Percentiles rank a stretch among this genome's conserved stretches.
Conservation (phyloP, 2,113 vertebrate species). For the Oncorhynchus masou region DNA sequence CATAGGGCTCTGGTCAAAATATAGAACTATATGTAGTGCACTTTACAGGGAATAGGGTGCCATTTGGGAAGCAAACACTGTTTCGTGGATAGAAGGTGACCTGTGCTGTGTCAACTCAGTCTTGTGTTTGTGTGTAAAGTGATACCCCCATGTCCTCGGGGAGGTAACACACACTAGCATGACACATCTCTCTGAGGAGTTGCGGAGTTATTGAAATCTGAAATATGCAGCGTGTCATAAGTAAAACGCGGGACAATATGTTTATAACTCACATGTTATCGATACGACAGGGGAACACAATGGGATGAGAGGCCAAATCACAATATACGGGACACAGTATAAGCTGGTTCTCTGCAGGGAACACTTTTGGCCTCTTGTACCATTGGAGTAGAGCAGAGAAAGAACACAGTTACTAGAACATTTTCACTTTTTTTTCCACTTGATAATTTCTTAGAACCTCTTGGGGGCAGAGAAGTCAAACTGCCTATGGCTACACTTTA, state of each 20-base stretch:
- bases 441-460: constrained; percentile 19
- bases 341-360: constrained; percentile 49
- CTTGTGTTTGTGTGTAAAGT: constrained; percentile 31
- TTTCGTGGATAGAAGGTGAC: neutral
- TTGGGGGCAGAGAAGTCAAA: constrained; percentile 30
- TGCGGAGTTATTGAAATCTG: constrained; percentile 55
- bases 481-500: constrained; percentile 11
- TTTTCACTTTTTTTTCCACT: neutral
- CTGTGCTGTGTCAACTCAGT: constrained; percentile 12
- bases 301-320: constrained; percentile 50
- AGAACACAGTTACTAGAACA: neutral
- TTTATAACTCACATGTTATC: constrained; percentile 56
- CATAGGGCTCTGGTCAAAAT: too few species aligned
- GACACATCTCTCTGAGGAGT: constrained; percentile 54
- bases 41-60: too few species aligned
- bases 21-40: too few species aligned
- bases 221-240: constrained; percentile 58
- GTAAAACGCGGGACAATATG: constrained; percentile 59
- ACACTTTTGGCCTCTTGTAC: constrained; percentile 55
- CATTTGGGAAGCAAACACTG: neutral
- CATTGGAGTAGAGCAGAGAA: constrained; percentile 3
- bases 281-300: constrained; percentile 55
- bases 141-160: constrained; percentile 47
- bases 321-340: constrained; percentile 39
- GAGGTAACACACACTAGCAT: constrained; percentile 54